Base-by-base conservation (phyloP, 2,888 invertebrate genomes). In the Pharmacophagus antenor region DNA sequence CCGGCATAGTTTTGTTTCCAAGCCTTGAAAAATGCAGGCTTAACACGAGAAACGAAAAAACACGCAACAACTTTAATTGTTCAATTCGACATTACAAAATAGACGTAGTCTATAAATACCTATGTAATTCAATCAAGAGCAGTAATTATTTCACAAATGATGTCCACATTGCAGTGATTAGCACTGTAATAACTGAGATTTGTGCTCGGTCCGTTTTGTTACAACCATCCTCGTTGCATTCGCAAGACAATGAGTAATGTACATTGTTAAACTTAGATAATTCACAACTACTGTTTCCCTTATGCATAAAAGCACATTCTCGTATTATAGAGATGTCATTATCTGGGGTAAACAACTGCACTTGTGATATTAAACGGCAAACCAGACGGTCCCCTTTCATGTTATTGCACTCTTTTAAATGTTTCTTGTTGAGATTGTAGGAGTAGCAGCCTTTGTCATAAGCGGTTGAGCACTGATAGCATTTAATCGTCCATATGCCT, bases 261-360 rank as follows among this genome's bases (percentile, higher is more conserved):
- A 87, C 57, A 20, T 72, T 70, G 61, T 77, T 81, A 65, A 82
- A 85, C 58, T 79, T 80, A 0, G 88, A 88, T 46, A 70, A 71
- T 7, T 63, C 63, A 62, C 88, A 88, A 15, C 63, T 65, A 1
- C 84, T 44, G 0, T 80, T 79, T 18, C 70, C 63, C 2, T 67
- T 65, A 66, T 87, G 82, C 0, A 77, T 54, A 56, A 84, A 84
- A 1, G 88, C 88, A 67, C 89, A 89, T 65, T 88, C 88, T 41
- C 89, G 71, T 23, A 88, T 37, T 2, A 88, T 63, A 0, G 70
- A 67, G 2, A 82, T 68, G 15, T 87, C 84, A 64, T 80, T 79
- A 0, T 70, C 68, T 0, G 69, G 60, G 2, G 78, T 79, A 63
- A 88, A 88, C 48, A 80, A 79, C 59, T 85, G 82, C 15, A 84